Evolutionary conservation across 2,888 invertebrate genomes (phyloP), one percentile per base, ranked within the genome.

Genomic region (Corythucha ciliata): DNA sequence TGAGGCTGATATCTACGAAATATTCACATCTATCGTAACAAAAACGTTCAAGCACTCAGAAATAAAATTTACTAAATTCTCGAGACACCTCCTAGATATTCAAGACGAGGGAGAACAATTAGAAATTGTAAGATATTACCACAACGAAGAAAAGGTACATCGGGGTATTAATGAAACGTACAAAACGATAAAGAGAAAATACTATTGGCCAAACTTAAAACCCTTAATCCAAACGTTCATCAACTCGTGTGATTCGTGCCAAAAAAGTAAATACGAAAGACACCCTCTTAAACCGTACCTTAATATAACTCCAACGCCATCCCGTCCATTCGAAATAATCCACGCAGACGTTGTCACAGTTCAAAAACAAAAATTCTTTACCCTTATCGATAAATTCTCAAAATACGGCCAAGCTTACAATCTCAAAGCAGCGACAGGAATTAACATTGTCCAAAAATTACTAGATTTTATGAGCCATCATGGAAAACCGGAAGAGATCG

Each of bases 201-300:
- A 47, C 27, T 53, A 48, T 26, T 53, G 47, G 47, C 53, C 53
- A 2, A 53, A 48, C 26, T 16, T 37, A 10, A 53, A 53, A 33
- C 36, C 25, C 4, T 18, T 21, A 4, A 34, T 48, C 3, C 47
- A 14, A 29, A 29, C 37, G 3, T 20, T 40, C 8, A 52, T 52
- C 18, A 52, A 52, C 25, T 5, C 21, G 26, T 52, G 48, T 22
- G 47, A 52, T 14, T 26, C 26, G 22, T 52, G 5, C 24, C 12
- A 26, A 4, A 22, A 21, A 32, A 25, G 25, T 12, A 52, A 52
- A 41, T 52, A 48, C 22, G 47, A 47, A 27, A 8, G 48, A 4
- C 32, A 48, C 4, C 53, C 53, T 2, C 14, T 53, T 3, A 48
- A 48, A 41, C 36, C 41, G 32, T 5, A 22, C n/a, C 41, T 41